A percentile compares a stretch with the other conserved stretches of the same genome.
phyloP scores from a whole-genome alignment of 1,140 invertebrate genomes.

The Papilio polytes region DNA sequence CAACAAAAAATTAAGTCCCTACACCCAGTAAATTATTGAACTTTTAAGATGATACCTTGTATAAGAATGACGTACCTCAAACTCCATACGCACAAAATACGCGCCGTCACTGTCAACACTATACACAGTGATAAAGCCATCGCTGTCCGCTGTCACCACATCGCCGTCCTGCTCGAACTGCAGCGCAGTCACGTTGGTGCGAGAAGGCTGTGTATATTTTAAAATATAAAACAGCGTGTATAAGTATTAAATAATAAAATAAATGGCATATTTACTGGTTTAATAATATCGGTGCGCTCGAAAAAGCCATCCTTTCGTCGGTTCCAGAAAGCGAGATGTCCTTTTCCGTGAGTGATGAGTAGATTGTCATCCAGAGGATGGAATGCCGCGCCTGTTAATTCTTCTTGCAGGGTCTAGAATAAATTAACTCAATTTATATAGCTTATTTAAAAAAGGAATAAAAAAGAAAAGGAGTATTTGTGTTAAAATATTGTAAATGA shows the following conservation, averaged over 20 bases:
- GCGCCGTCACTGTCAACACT: slow-evolving; percentile 94
- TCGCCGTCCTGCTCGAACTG: slow-evolving; percentile 97
- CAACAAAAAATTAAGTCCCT: too few relatives aligned
- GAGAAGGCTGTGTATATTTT: slow-evolving; percentile 86
- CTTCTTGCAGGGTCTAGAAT: slow-evolving; percentile 92
- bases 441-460: neutral
- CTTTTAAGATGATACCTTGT: too few relatives aligned
- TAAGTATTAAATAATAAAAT: too few relatives aligned
- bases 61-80: slow-evolving; percentile 84
- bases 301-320: slow-evolving; percentile 94
- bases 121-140: slow-evolving; percentile 97
- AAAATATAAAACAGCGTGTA: neutral
- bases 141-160: slow-evolving; percentile 96
- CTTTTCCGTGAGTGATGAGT: slow-evolving; percentile 96
- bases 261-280: slow-evolving; percentile 85
- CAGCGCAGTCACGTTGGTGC: slow-evolving; percentile 92
- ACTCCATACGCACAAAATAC: slow-evolving; percentile 94
- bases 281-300: slow-evolving; percentile 93
- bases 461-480: neutral
- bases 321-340: slow-evolving; percentile 97
- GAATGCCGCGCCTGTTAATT: slow-evolving; percentile 94
- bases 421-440: neutral
- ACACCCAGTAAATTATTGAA: too few relatives aligned
- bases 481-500: neutral
- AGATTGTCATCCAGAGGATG: slow-evolving; percentile 97